Base-by-base conservation (phyloP, 2,113 vertebrate species). In the Passer domesticus region DNA sequence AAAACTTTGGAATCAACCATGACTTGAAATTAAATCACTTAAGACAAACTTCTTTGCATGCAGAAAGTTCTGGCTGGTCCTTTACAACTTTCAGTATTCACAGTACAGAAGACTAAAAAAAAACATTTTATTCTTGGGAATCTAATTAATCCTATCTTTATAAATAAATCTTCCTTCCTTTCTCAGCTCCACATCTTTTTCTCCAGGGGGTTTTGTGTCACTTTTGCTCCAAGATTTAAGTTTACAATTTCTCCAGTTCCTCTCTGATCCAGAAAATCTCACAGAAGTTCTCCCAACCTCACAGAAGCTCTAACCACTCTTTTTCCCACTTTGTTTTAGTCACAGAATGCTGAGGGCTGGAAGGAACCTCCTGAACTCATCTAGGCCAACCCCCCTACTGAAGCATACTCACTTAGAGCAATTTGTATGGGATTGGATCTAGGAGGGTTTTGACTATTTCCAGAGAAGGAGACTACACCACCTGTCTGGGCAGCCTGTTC, bases 121-220 rank as follows among this genome's bases (percentile, higher is more conserved):
- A 82, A 86, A 33, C 2, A 39, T 86, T 81, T 90, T 67, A n/a
- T 87, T 68, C 24, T 72, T 92, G 76, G 76, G 33, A 89, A 89
- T 87, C 30, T 63, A 81, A 86, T 81, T 91, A 89, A 89, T 64
- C 7, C 6, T 87, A 28, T 83, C 3, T 44, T 89, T 90, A 92
- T 75, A 94, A 95, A 94, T 78, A 92, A 78, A 81, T 63, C 43
- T 83, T 86, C 35, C 39, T 83, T 93, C 76, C 30, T 86, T 88
- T 96, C 77, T 92, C 64, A 95, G 43, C 27, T 75, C 15, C 6
- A 21, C 9, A 35, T 69, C 43, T 78, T 83, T 80, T n/a, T 94
- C 92, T 92, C 86, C 23, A 52, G 91, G 56, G 89, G 12, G 1
- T 77, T 93, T 67, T 16, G 3, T 50, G 24, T 33, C 10, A 80